These are phyloP conservation scores for Acanthiza pusilla DNA, from an alignment of 2,797 vertebrate species.

Conservation along the genomic window DNA sequence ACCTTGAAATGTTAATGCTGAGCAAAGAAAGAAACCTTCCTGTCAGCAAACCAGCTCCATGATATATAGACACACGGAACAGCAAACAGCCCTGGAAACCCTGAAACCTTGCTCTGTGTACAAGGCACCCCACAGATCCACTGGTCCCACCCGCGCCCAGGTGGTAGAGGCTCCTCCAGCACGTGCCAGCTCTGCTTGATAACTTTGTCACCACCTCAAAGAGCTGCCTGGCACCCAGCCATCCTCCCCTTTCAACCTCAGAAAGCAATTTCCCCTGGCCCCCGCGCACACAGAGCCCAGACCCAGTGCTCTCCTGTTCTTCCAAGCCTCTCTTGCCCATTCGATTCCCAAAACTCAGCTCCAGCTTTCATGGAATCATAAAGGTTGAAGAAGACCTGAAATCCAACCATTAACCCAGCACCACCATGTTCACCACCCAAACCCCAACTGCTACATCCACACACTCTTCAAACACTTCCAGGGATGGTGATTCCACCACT, in stretches of 20 bases:
- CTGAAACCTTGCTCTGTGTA: background rate
- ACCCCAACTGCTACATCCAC: background rate
- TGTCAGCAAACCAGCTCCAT: background rate
- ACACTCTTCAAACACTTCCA: background rate
- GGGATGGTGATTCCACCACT: background rate
- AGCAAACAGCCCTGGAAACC: background rate
- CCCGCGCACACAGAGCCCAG: background rate
- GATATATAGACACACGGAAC: background rate
- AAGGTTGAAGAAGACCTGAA: background rate
- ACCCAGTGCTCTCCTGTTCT: background rate
- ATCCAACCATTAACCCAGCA: background rate
- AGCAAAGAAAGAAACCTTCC: constrained; percentile 1
- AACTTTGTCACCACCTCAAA: constrained; percentile 58
- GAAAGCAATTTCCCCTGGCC: background rate
- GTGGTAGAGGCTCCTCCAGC: background rate
- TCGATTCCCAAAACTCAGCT: background rate
- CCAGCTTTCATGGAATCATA: background rate
- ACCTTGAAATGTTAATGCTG: constrained; percentile 52
- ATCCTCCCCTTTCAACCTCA: constrained; percentile 37
- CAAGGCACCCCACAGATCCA: background rate
- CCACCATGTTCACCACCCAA: background rate
- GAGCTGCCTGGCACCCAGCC: background rate
- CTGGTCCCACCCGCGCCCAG: background rate
- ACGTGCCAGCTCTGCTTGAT: background rate
- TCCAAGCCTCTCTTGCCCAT: background rate